Evolutionary conservation across 2,797 vertebrate genomes (phyloP), one percentile per base, ranked within the genome.

Genomic region (Hephaestus fuliginosus): DNA sequence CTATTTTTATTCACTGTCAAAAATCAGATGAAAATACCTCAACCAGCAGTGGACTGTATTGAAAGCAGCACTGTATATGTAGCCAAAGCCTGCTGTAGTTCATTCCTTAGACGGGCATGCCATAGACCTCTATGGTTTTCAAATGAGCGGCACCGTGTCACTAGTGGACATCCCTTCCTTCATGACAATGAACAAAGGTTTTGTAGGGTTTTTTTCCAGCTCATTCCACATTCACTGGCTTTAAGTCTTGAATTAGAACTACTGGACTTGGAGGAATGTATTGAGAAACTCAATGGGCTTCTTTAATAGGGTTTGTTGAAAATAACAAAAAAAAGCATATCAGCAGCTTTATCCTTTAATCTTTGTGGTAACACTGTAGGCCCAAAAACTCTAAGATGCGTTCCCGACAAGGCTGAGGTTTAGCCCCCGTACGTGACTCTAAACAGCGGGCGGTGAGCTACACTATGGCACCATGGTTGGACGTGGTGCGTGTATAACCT

Each of bases 401-500:
- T 62, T 62, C 8, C 70, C 6, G 10, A 49, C 28, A 51, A 14
- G 44, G 83, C 46, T 48, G 18, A 70, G 66, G 51, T 82, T 83
- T 71, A 79, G 55, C 46, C 36, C 18, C 6, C 2, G 46, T 60
- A 51, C 2, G 15, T 58, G 58, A 28, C 33, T 76, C 49, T 76
- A 43, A 74, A 28, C 58, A 64, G 52, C 39, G 52, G 39, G 36
- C 74, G 62, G 36, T 81, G 44, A 74, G 62, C 49, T 67, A 48
- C 57, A 53, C 53, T 70, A 44, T 66, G 41, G 14, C 61, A 43
- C 69, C 65, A 52, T 67, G 18, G 52, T 74, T 80, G 57, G 25
- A 13, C 77, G 71, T 61, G 33, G 84, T 84, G 78, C 77, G 72
- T 64, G 62, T 82, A 84, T 89, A 94, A 95, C 94, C 95, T 95